Base-by-base conservation (phyloP, 2,888 invertebrate genomes). In the Peribatodes rhomboidaria region DNA sequence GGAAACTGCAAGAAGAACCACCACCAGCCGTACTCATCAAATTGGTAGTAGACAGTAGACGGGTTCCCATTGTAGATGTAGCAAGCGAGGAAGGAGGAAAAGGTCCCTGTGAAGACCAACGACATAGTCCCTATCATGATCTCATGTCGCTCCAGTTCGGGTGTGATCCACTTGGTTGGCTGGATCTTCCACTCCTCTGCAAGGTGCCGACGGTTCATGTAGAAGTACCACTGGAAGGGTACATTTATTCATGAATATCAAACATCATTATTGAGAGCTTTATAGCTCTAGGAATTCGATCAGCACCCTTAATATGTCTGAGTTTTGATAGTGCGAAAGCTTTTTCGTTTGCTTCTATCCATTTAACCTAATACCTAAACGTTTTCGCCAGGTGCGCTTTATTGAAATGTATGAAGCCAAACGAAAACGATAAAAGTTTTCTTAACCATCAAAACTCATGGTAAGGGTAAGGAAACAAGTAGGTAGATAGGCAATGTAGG, bases 141-240 rank as follows among this genome's bases (percentile, higher is more conserved):
- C 86, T 96, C 96, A 72, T 96, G 95, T 4, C 94, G 89, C 77
- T 96, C 96, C 57, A 96, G 83, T 61, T 96, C 95, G 0, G 95
- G 94, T 0, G 94, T 85, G 11, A 96, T 76, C 94, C 95, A 96
- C 70, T 95, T 95, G 44, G 91, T 92, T 0, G 96, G 96, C 78
- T 96, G 96, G 69, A 96, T 95, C 86, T 96, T 96, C 96, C 96
- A 96, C 71, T 95, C 95, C 55, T 95, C 89, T 0, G 96, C 92
- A 8, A 86, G 77, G 75, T 96, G 94, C 0, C 95, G 87, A 78
- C 94, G 94, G 1, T 93, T 90, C 18, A 96, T 90, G 84, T 96
- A 96, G 85, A 95, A 96, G 79, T 95, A 95, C 95, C 96, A 96
- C 96, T 96, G 91, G 18, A 20, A 42, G 3, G 11, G 3, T 0